Conservation (phyloP, 35 echinoderm and acorn worm genomes). For the Heliocidaris tuberculata region DNA sequence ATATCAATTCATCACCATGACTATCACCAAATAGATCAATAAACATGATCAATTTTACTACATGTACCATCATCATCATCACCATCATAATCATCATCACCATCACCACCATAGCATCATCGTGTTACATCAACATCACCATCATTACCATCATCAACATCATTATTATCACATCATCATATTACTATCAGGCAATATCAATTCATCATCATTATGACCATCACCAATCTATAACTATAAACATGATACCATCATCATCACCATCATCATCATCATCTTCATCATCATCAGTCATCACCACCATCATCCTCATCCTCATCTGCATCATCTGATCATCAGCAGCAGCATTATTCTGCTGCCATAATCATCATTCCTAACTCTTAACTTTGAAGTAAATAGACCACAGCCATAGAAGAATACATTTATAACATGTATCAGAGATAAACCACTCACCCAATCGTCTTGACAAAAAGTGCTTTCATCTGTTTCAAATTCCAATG, state of each 20-base stretch:
- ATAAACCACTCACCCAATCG: not conserved
- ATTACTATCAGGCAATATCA: not conserved
- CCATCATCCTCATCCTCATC: not conserved
- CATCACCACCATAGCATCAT: not conserved
- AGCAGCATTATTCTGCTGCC: not conserved
- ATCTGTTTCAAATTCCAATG: constrained; percentile 59
- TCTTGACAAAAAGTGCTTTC: not conserved
- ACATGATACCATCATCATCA: constrained; percentile 20
- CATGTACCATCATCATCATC: not conserved
- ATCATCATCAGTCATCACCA: not conserved
- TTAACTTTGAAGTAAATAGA: not conserved
- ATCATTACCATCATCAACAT: not conserved
- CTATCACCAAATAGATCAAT: not conserved
- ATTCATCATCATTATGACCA: not conserved
- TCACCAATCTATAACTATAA: not conserved
- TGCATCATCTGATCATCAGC: not conserved
- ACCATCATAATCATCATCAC: not conserved
- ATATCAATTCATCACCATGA: not conserved
- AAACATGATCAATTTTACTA: not conserved
- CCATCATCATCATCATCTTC: constrained; percentile 15
- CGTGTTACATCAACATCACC: not conserved
- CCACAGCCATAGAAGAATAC: not conserved
- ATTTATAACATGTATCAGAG: no score
- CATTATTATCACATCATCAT: not conserved
- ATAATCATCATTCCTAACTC: not conserved